Conservation (phyloP, 2,113 vertebrate species). For the Triplophysa rosa region DNA sequence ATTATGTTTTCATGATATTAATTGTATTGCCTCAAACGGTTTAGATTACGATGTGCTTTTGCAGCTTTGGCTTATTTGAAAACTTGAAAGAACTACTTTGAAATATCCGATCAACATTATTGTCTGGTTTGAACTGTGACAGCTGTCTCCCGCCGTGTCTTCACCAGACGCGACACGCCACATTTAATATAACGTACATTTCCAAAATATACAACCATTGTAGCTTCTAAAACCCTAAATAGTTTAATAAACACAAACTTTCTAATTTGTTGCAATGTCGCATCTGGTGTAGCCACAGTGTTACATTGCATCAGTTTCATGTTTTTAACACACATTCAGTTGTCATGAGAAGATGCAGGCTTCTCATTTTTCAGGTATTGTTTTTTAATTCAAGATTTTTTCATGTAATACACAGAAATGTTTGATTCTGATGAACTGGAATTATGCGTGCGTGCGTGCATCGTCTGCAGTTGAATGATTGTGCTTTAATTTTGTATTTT, state of each 20-base stretch:
- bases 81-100: background rate
- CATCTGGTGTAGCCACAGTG: no score
- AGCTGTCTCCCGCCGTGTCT: background rate
- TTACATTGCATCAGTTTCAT: background rate
- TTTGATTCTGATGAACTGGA: background rate
- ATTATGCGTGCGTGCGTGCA: background rate
- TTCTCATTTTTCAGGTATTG: background rate
- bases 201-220: no score
- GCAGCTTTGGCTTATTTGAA: background rate
- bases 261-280: no score
- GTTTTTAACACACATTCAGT: no score
- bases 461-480: background rate
- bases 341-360: background rate
- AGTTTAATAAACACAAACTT: no score
- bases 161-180: no score
- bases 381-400: background rate
- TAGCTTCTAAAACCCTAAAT: no score
- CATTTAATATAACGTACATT: no score
- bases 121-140: background rate
- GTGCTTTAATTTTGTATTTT: background rate
- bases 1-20: slow-evolving; percentile 1
- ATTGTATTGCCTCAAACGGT: background rate
- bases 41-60: background rate
- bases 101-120: background rate
- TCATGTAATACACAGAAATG: slow-evolving; percentile 15